Percentiles rank a stretch among this genome's conserved stretches.
Evolutionary conservation across 2,888 invertebrate genomes (phyloP).

Genomic region (Pilophorus perplexus): DNA sequence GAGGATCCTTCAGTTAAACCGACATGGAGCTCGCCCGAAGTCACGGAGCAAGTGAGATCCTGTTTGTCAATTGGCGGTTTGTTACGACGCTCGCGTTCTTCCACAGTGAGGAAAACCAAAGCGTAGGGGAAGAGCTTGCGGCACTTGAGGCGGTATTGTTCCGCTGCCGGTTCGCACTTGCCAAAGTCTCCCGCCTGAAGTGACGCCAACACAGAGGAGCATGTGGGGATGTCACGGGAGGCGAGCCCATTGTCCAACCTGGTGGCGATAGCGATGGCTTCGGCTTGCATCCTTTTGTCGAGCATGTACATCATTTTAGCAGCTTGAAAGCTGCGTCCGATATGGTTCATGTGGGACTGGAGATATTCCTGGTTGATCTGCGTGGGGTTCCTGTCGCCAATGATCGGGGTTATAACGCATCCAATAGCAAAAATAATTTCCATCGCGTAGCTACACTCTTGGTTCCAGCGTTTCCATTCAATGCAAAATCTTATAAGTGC

Average conservation of each 20-base stretch:
- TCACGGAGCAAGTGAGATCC: too few relatives aligned
- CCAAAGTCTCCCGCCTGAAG: slow-evolving; percentile 80
- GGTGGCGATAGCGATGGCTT: slow-evolving; percentile 63
- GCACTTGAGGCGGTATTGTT: slow-evolving; percentile 70
- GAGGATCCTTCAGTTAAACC: too few relatives aligned
- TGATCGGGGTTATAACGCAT: slow-evolving; percentile 53
- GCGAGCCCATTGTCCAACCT: slow-evolving; percentile 50
- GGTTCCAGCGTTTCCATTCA: slow-evolving; percentile 73
- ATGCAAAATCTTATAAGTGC: slow-evolving; percentile 77
- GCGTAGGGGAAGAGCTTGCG: slow-evolving; percentile 75
- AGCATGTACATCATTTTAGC: slow-evolving; percentile 76
- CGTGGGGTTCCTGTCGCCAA: slow-evolving; percentile 59
- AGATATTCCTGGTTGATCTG: slow-evolving; percentile 71
- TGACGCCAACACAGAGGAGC: slow-evolving; percentile 63
- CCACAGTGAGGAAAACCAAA: slow-evolving; percentile 61
- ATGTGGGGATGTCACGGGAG: slow-evolving; percentile 28
- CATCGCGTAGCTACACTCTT: slow-evolving; percentile 67
- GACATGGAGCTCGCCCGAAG: too few relatives aligned
- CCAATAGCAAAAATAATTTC: slow-evolving; percentile 52
- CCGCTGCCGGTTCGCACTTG: slow-evolving; percentile 62
- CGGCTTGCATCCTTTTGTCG: slow-evolving; percentile 64
- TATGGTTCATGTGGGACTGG: slow-evolving; percentile 59
- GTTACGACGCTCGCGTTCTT: too few relatives aligned
- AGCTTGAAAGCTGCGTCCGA: slow-evolving; percentile 74
- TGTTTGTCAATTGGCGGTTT: too few relatives aligned